phyloP scores from a whole-genome alignment of 2,888 invertebrate genomes.

The Monoplex corrugatus region DNA sequence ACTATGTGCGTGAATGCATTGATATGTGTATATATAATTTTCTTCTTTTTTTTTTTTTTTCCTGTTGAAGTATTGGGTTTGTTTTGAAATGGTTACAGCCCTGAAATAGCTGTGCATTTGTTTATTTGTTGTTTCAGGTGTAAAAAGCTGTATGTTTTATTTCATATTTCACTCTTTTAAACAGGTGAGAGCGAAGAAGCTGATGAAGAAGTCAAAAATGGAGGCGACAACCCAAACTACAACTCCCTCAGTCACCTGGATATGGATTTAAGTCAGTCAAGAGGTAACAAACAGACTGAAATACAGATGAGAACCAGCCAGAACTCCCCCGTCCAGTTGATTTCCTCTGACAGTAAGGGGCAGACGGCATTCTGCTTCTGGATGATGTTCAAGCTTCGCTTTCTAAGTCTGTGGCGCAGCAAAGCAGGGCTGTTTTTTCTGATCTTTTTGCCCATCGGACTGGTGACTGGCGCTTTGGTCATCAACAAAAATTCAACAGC shows the following conservation, averaged over 20 bases:
- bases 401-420: slow-evolving; percentile 61
- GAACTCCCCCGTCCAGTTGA: neutral
- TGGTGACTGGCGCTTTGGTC: slow-evolving; percentile 68
- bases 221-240: neutral
- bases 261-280: neutral
- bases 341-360: neutral
- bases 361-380: slow-evolving; percentile 62
- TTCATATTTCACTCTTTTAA: neutral
- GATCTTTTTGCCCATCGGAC: slow-evolving; percentile 68
- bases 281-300: neutral
- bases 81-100: too few species aligned
- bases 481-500: slow-evolving; percentile 55
- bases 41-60: slow-evolving; percentile 13
- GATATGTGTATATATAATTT: neutral
- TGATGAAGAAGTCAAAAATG: neutral
- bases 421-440: slow-evolving; percentile 63
- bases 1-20: too few species aligned
- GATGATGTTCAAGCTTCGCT: slow-evolving; percentile 67
- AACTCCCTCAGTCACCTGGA: slow-evolving; percentile 16
- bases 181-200: slow-evolving; percentile 32
- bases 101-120: neutral
- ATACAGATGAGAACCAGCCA: slow-evolving; percentile 19
- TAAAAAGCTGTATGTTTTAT: neutral
- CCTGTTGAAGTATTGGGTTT: too few species aligned
- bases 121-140: neutral